phyloP scores from a whole-genome alignment of 2,888 invertebrate species.

The Dexiosoma caninum region DNA sequence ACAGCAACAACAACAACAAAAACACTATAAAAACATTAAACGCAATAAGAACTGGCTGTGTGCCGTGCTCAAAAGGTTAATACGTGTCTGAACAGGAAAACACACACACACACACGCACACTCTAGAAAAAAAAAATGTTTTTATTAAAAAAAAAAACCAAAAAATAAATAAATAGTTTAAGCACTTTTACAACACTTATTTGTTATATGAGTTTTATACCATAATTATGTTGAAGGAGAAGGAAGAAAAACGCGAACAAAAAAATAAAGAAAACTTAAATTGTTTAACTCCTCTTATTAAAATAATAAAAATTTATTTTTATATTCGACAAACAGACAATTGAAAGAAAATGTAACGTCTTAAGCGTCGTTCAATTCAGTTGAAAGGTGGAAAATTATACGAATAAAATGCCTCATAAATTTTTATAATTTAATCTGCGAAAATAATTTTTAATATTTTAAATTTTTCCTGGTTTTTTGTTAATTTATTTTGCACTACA shows the following conservation, averaged over 20 bases:
- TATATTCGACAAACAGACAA: constrained; percentile 39
- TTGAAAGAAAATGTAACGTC: neutral
- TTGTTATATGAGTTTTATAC: constrained; percentile 39
- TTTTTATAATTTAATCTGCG: constrained; percentile 62
- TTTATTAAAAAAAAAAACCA: neutral
- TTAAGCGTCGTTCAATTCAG: neutral
- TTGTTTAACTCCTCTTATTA: constrained; percentile 58
- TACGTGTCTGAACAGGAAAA: constrained; percentile 8
- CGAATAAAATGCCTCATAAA: constrained; percentile 53
- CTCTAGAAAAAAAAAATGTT: constrained; percentile 7
- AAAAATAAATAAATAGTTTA: constrained; percentile 23
- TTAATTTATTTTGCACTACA: neutral
- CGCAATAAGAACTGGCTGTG: neutral
- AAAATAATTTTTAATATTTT: constrained; percentile 29
- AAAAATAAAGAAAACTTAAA: neutral
- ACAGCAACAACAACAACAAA: neutral
- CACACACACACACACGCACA: neutral
- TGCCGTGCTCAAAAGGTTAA: constrained; percentile 33
- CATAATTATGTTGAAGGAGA: constrained; percentile 44
- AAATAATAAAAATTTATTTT: constrained; percentile 62
- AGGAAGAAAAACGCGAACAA: neutral
- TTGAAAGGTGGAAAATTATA: constrained; percentile 31
- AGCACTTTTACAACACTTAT: neutral
- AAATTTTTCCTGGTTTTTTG: neutral
- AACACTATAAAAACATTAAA: too few relatives aligned